Conservation (phyloP, 2,797 vertebrate genomes). For the Todus mexicanus region DNA sequence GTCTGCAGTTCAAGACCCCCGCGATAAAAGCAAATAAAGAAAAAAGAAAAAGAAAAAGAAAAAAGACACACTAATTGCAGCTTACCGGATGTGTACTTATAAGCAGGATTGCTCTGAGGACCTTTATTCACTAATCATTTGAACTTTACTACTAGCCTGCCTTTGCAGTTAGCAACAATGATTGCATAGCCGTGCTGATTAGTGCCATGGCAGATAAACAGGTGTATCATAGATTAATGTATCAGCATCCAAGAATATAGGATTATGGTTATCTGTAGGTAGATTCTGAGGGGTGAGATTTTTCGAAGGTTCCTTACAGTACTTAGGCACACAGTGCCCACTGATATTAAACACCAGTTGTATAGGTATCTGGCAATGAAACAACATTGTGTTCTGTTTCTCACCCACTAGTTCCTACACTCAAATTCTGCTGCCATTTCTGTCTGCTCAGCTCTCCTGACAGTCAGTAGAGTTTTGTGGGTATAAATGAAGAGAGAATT, state of each 20-base stretch:
- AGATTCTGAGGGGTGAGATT: background rate
- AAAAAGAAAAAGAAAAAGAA: background rate
- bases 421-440: constrained; percentile 41
- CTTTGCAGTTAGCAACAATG: constrained; percentile 57
- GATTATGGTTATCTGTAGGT: constrained; percentile 41
- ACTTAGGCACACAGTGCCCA: background rate
- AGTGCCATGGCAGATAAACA: constrained; percentile 56
- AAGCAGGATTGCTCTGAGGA: constrained; percentile 44
- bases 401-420: background rate
- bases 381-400: background rate
- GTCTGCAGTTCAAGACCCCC: constrained; percentile 88
- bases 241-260: constrained; percentile 43
- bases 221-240: constrained; percentile 23
- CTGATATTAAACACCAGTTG: background rate
- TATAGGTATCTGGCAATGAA: background rate
- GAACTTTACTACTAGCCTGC: constrained; percentile 62
- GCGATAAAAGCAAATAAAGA: constrained; percentile 77
- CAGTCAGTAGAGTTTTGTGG: background rate
- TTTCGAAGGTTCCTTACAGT: background rate
- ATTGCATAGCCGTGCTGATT: constrained; percentile 47
- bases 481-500: constrained; percentile 24
- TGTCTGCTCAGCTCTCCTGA: background rate
- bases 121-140: constrained; percentile 29
- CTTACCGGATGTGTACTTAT: constrained; percentile 24
- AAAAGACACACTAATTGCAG: background rate